Conservation (phyloP, 2,888 invertebrate genomes). For the Mimachlamys varia region DNA sequence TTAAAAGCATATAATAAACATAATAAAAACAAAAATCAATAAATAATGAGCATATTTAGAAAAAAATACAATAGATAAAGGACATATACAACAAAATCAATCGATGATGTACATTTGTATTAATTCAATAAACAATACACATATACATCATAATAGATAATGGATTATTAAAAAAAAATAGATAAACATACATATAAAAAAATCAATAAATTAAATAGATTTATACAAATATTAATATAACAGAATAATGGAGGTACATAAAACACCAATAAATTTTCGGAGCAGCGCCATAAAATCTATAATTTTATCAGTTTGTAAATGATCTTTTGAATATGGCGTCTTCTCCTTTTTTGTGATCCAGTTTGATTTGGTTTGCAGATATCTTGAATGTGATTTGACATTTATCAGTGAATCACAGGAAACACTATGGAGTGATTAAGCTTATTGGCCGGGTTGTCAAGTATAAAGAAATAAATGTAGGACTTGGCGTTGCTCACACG, state of each 20-base stretch:
- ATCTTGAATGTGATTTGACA: background rate
- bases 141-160: too few species aligned
- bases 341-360: background rate
- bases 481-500: background rate
- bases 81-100: too few species aligned
- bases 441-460: background rate
- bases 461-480: background rate
- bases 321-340: background rate
- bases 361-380: background rate
- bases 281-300: background rate
- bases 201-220: background rate
- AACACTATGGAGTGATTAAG: background rate
- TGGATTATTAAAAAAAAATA: too few species aligned
- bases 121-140: too few species aligned
- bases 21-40: too few species aligned
- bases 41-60: too few species aligned
- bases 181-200: too few species aligned
- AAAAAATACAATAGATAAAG: too few species aligned
- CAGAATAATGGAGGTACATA: background rate
- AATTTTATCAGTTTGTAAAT: background rate
- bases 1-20: too few species aligned
- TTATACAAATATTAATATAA: background rate
- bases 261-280: background rate
- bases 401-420: background rate
- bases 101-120: too few species aligned